Base-by-base conservation (phyloP, 2,888 invertebrate genomes). In the Xestia rhomboidea region DNA sequence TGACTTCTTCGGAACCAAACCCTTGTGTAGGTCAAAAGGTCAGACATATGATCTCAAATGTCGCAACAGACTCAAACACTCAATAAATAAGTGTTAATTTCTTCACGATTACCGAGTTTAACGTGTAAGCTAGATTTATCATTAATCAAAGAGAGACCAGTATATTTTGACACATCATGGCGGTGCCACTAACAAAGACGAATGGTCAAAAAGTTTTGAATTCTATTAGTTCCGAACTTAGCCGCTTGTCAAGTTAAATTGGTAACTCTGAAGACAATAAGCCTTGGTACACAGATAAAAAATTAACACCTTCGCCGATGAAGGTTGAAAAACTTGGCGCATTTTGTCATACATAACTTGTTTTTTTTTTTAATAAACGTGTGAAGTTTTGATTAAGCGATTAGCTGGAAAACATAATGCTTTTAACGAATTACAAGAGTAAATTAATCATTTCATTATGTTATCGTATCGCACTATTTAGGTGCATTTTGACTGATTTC, bases 251-350 rank as follows among this genome's bases (percentile, higher is more conserved):
- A 51, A 10, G 15, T 66, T 74, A 74, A 57, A 60, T 6, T 66
- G 66, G 75, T 27, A 7, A n/a, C 30, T 79, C 76, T 80, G 89
- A 86, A 77, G 66, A 74, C 75, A 83, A 74, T 62, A 63, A 90
- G 86, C 94, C 95, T 95, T 95, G 94, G 88, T 85, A 89, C 90
- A 90, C 90, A 89, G 90, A 92, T 93, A 90, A 93, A 90, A 89
- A 94, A 94, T 95, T 95, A 95, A 92, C 95, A 94, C 94, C 93
- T 95, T 83, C 64, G 2, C 51, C 27, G 24, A 46, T 18, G 79
- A 88, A 88, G 85, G 86, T 66, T 82, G 54, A 41, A 70, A 74
- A 89, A 91, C 72, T 72, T 70, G 69, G n/a, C 76, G 75, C n/a
- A 49, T 73, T 76, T 76, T 80, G 84, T 81, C 80, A 68, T 38